Evolutionary conservation across 2,888 invertebrate species (phyloP).

Genomic region (Timema cristinae): DNA sequence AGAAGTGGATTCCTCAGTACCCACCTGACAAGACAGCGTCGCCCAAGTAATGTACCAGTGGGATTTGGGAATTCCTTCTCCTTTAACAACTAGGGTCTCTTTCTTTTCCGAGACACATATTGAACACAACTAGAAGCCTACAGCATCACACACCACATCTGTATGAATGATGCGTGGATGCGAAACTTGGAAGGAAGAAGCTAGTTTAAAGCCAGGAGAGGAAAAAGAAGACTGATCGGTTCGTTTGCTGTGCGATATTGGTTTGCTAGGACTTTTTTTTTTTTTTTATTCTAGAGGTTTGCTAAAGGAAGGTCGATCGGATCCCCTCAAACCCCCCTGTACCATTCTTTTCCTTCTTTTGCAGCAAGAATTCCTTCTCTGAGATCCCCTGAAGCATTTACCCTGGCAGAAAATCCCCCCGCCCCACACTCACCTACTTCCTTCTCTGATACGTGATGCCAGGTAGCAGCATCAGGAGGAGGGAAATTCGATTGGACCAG

Average conservation of each 20-base stretch:
- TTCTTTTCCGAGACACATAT: too few species aligned
- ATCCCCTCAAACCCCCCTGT: not conserved
- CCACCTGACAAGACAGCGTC: too few species aligned
- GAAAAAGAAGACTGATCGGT: not conserved
- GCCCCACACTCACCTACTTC: not conserved
- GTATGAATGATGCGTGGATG: too few species aligned
- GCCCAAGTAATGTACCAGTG: conserved; percentile 5
- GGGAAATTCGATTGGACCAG: conserved; percentile 14
- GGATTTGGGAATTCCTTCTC: not conserved
- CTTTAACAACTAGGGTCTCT: not conserved
- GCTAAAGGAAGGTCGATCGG: conserved; percentile 15
- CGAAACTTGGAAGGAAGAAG: too few species aligned
- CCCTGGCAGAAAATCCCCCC: conserved; percentile 11
- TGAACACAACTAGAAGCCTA: too few species aligned
- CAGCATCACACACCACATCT: too few species aligned
- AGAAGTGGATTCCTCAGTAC: too few species aligned
- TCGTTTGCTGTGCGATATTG: conserved; percentile 14
- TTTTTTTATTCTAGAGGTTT: not conserved
- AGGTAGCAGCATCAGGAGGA: conserved; percentile 7
- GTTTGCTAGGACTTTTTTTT: conserved; percentile 7
- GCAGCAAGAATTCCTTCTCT: not conserved
- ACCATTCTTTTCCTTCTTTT: not conserved
- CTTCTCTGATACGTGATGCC: conserved; percentile 13
- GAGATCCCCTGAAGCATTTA: conserved; percentile 7
- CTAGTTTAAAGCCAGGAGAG: not conserved